Evolutionary conservation across 64 coral and sea anemone species (phyloP), one percentile per base, ranked within the genome.

Genomic region (Acropora yongei): DNA sequence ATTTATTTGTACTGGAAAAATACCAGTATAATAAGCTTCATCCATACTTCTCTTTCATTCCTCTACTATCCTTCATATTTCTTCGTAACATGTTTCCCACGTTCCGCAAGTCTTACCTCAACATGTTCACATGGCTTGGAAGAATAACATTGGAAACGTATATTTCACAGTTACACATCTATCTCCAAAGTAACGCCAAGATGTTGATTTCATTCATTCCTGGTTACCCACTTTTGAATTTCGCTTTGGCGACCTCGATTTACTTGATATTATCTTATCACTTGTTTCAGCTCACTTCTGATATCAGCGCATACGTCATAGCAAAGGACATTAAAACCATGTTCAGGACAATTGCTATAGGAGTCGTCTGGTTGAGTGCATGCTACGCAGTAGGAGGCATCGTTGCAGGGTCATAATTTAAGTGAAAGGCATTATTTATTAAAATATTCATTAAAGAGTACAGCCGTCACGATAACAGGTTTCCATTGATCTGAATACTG

Each of bases 101-200:
- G 10, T 78, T 97, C 16, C 88, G 95, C 17, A 83, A 83, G 48
- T 9, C 77, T 30, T 88, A 91, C 50, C 83, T 93, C 10, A 44
- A 90, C 47, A 71, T 97, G 77, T 93, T 97, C 44, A 91, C 92
- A 0, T 97, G 95, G 95, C 95, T 97, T 0, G 95, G 95, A 14
- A 97, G 89, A 78, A 91, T 97, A 45, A 97, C 95, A 2, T 45
- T 97, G 57, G 95, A 97, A 77, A 97, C 95, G 0, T 97, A 97
- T 44, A 94, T 97, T 74, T 91, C 95, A 10, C 95, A 97, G 78
- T 66, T 97, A 2, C 95, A 97, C 61, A 57, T 97, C 42, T 97
- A 94, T 48, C 78, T 97, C 77, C 95, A 97, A 71, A 88, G 83
- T 0, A 94, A 97, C 55, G 95, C 95, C 41, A 91, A 90, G 40